phyloP scores from a whole-genome alignment of 2,888 invertebrate genomes.

The Gibbula magus region DNA sequence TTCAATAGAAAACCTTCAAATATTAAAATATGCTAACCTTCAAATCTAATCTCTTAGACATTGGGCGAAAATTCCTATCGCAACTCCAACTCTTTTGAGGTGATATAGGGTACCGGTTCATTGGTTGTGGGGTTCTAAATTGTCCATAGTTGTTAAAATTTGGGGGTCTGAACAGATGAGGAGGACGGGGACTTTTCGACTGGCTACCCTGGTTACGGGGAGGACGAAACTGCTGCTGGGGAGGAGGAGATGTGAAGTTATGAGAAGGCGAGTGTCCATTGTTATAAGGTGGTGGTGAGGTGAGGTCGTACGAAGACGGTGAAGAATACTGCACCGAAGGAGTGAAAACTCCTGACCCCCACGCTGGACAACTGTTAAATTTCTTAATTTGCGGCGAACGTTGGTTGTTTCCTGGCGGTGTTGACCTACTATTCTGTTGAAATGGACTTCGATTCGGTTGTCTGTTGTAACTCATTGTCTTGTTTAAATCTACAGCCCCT shows the following conservation, averaged over 20 bases:
- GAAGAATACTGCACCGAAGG: neutral
- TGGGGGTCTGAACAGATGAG: neutral
- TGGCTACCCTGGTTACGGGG: neutral
- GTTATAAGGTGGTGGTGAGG: neutral
- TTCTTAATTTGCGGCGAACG: conserved; percentile 5
- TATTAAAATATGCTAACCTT: neutral
- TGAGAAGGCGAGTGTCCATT: neutral
- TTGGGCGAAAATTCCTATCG: conserved; percentile 9
- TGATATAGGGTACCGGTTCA: neutral
- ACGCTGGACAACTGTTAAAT: conserved; percentile 6
- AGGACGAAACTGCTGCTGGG: neutral
- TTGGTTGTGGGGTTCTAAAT: conserved; percentile 26
- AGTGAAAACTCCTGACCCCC: neutral
- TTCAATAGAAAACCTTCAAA: too few relatives aligned
- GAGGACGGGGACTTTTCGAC: conserved; percentile 11
- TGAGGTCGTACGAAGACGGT: too few relatives aligned
- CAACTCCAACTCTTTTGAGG: conserved; percentile 23
- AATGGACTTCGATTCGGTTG: neutral
- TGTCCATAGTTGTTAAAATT: neutral
- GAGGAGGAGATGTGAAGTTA: conserved; percentile 2
- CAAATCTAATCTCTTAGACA: conserved; percentile 6
- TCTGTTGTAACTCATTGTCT: neutral
- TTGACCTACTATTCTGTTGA: conserved; percentile 2
- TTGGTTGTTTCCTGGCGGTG: neutral
- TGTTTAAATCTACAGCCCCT: too few relatives aligned